phyloP scores from a whole-genome alignment of 2,797 vertebrate genomes.

The Takifugu ocellatus region DNA sequence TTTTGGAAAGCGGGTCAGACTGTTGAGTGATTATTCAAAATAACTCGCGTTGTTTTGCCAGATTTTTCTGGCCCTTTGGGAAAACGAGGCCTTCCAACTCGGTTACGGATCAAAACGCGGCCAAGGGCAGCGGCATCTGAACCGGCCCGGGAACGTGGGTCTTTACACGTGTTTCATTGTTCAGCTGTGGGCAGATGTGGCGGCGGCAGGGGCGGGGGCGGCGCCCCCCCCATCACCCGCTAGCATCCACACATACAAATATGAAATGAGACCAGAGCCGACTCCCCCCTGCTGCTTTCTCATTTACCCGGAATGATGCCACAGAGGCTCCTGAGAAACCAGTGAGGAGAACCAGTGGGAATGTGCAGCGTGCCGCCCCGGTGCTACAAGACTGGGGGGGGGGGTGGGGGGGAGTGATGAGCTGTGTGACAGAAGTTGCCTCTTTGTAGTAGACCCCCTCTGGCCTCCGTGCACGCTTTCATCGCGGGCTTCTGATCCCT shows the following conservation, averaged over 20 bases:
- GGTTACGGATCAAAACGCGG: constrained; percentile 9
- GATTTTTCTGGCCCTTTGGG: constrained; percentile 3
- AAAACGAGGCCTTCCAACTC: constrained; percentile 18
- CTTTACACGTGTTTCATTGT: too few relatives aligned
- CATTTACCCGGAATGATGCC: constrained; percentile 37
- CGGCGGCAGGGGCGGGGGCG: not conserved
- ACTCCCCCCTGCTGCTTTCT: constrained; percentile 36
- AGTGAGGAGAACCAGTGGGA: constrained; percentile 11
- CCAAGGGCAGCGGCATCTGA: not conserved
- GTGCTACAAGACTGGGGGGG: too few relatives aligned
- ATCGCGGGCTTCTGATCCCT: constrained; percentile 33
- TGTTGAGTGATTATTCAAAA: not conserved
- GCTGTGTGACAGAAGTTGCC: too few relatives aligned
- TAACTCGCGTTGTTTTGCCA: not conserved
- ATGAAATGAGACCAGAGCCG: constrained; percentile 23
- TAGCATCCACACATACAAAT: constrained; percentile 9
- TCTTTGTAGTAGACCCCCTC: not conserved
- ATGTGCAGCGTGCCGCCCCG: constrained; percentile 10
- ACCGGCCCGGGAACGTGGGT: too few relatives aligned
- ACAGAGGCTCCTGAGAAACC: constrained; percentile 15
- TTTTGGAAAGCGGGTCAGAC: constrained; percentile 4
- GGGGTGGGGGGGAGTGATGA: too few relatives aligned
- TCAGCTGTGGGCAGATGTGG: too few relatives aligned
- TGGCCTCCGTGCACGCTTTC: constrained; percentile 20
- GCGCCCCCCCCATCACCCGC: constrained; percentile 34